These are phyloP conservation scores for Pachyseris speciosa DNA, from an alignment of 64 coral and sea anemone species.

Conservation along the genomic window DNA sequence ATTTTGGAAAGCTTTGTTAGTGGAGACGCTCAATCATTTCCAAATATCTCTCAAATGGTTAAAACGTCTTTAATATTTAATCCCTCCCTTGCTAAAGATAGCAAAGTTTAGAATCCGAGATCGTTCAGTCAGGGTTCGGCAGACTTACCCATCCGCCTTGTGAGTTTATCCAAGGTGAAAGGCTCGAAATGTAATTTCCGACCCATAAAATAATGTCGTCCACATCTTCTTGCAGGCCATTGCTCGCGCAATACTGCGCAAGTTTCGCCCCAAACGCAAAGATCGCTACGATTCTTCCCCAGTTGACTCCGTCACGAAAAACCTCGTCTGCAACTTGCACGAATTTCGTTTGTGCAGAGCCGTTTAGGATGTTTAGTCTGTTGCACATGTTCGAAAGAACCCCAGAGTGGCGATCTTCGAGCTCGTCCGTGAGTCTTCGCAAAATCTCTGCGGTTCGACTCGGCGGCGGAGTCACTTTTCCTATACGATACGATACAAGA, in stretches of 20 bases:
- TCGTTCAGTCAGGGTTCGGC: background rate
- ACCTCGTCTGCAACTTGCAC: constrained; percentile 94
- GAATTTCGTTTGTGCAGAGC: constrained; percentile 81
- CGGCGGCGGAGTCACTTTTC: constrained; percentile 37
- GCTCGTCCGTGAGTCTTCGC: constrained; percentile 77
- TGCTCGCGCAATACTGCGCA: constrained; percentile 60
- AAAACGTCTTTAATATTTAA: background rate
- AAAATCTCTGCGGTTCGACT: constrained; percentile 77
- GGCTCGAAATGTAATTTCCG: constrained; percentile 62
- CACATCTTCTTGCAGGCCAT: constrained; percentile 38
- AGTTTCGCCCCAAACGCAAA: constrained; percentile 86
- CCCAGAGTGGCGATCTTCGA: constrained; percentile 72
- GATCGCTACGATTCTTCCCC: constrained; percentile 90
- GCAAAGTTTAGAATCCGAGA: background rate
- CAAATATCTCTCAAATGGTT: background rate
- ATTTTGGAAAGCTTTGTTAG: background rate
- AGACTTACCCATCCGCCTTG: constrained; percentile 76
- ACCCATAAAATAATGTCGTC: constrained; percentile 45
- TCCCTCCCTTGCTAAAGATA: constrained; percentile 16
- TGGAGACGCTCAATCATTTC: background rate
- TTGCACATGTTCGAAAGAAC: constrained; percentile 82
- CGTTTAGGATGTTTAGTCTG: constrained; percentile 58
- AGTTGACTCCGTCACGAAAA: constrained; percentile 87
- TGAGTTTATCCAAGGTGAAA: constrained; percentile 52
- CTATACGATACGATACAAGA: constrained; percentile 76